These are phyloP conservation scores for Trichopria drosophilae DNA, from an alignment of 2,888 invertebrate genomes.

Conservation along the genomic window DNA sequence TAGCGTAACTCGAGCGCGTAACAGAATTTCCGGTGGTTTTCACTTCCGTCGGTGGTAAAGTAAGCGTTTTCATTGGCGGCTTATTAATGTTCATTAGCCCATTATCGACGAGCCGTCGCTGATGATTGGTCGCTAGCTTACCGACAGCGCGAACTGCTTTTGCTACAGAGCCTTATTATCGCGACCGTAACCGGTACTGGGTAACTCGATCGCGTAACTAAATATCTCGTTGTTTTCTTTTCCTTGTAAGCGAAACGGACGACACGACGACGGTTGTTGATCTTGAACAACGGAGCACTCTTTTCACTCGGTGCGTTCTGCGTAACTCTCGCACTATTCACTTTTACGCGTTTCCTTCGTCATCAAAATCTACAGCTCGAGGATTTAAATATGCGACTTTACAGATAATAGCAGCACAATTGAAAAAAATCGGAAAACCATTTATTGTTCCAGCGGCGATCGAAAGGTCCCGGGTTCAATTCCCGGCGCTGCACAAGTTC, in stretches of 20 bases:
- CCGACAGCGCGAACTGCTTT: slow-evolving; percentile 23
- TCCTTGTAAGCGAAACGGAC: slow-evolving; percentile 24
- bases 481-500: too few species aligned
- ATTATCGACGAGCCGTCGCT: slow-evolving; percentile 24
- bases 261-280: slow-evolving; percentile 30
- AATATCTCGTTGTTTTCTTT: slow-evolving; percentile 40
- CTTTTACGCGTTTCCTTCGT: too few species aligned
- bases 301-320: too few species aligned
- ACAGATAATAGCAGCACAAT: too few species aligned
- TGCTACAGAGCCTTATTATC: slow-evolving; percentile 29
- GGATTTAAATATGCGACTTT: too few species aligned
- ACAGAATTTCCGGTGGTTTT: slow-evolving; percentile 33
- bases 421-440: too few species aligned
- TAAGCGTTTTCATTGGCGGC: slow-evolving; percentile 9
- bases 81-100: slow-evolving; percentile 28
- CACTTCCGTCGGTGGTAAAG: slow-evolving; percentile 32
- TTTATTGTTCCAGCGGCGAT: too few species aligned
- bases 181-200: slow-evolving; percentile 29
- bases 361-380: too few species aligned
- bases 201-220: slow-evolving; percentile 36
- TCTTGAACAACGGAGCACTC: too few species aligned
- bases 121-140: slow-evolving; percentile 26
- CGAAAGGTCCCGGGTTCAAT: too few species aligned
- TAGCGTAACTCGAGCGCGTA: slow-evolving; percentile 36
- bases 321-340: too few species aligned